These are phyloP conservation scores for Xanthorhoe designata DNA, from an alignment of 2,888 invertebrate genomes.

Conservation along the genomic window DNA sequence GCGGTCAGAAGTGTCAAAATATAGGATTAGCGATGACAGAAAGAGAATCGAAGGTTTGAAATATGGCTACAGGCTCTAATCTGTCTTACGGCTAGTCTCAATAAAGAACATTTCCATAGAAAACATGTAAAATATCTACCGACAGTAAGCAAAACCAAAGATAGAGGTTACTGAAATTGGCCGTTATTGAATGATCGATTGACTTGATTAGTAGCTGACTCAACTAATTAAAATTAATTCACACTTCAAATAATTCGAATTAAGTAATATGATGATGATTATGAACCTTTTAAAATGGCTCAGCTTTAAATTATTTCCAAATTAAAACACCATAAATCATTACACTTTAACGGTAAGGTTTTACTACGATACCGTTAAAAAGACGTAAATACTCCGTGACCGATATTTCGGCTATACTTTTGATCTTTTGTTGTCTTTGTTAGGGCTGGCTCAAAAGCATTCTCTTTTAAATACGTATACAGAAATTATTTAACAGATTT, in stretches of 20 bases:
- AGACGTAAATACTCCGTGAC: slow-evolving; percentile 31
- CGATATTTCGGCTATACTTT: slow-evolving; percentile 39
- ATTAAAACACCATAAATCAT: slow-evolving; percentile 26
- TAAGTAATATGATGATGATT: too few species aligned
- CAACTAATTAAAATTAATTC: neutral
- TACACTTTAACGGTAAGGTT: slow-evolving; percentile 24
- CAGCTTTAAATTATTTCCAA: slow-evolving; percentile 18
- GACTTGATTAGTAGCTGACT: neutral
- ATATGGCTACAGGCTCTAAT: too few species aligned
- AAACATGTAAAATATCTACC: too few species aligned
- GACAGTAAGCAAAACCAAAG: too few species aligned
- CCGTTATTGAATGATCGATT: too few species aligned
- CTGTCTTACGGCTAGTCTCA: too few species aligned
- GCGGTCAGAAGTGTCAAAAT: too few species aligned
- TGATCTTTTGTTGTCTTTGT: slow-evolving; percentile 40
- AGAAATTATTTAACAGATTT: too few species aligned
- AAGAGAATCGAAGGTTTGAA: too few species aligned
- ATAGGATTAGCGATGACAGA: too few species aligned
- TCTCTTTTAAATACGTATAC: neutral
- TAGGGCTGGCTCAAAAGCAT: slow-evolving; percentile 29
- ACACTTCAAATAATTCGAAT: slow-evolving; percentile 10
- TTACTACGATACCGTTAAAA: slow-evolving; percentile 29
- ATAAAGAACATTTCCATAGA: too few species aligned
- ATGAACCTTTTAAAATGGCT: slow-evolving; percentile 1
- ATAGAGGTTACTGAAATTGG: too few species aligned